A percentile compares a stretch with the other conserved stretches of the same genome.
These are phyloP conservation scores for Thinocorus orbignyianus DNA, from an alignment of 2,113 vertebrate genomes.

Conservation along the genomic window DNA sequence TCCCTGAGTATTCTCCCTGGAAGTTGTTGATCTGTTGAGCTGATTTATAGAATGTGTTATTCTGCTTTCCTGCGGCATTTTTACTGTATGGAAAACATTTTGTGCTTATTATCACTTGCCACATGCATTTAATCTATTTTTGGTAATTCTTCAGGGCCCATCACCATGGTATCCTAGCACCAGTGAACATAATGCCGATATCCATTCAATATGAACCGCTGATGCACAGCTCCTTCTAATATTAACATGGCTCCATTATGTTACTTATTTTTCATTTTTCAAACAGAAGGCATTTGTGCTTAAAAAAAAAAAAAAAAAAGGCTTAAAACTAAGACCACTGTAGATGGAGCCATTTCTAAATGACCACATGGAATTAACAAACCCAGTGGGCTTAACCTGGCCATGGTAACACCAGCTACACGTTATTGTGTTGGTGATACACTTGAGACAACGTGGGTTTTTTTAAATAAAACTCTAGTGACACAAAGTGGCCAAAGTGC, in stretches of 20 bases:
- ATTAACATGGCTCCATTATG: slow-evolving; percentile 23
- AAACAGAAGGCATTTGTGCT: background rate
- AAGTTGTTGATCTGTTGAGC: slow-evolving; percentile 35
- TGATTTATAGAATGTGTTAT: slow-evolving; percentile 31
- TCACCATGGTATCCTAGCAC: slow-evolving; percentile 70
- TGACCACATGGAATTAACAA: background rate
- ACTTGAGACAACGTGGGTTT: background rate
- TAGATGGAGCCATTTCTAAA: background rate
- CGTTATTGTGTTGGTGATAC: background rate
- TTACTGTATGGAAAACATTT: slow-evolving; percentile 68
- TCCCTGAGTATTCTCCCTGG: background rate
- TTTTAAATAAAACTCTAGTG: background rate
- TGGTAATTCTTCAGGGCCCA: slow-evolving; percentile 64
- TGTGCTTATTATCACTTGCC: slow-evolving; percentile 69
- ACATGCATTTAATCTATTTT: slow-evolving; percentile 71
- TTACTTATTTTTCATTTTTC: slow-evolving; percentile 23
- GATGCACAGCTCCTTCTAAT: slow-evolving; percentile 42
- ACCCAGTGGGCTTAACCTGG: background rate
- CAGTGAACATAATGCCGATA: slow-evolving; percentile 40
- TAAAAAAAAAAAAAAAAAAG: background rate
- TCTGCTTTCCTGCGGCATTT: slow-evolving; percentile 38
- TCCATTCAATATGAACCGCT: slow-evolving; percentile 34
- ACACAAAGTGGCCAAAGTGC: background rate
- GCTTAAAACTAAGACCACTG: background rate
- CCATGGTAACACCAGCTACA: background rate